Percentiles rank a stretch among this genome's conserved stretches.
Evolutionary conservation across 2,888 invertebrate species (phyloP).

Genomic region (Mayetiola destructor): DNA sequence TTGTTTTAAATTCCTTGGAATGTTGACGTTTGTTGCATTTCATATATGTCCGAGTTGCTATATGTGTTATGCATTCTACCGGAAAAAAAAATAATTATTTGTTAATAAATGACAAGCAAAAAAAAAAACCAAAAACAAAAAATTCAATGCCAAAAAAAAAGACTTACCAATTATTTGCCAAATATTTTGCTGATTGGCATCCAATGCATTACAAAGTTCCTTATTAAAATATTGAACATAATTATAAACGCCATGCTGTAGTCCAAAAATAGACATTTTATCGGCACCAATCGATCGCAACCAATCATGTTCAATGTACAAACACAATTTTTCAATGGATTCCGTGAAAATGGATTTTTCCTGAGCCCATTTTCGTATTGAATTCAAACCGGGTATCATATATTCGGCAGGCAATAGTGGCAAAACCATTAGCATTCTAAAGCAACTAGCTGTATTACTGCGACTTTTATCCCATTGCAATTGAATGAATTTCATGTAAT

Average conservation of each 20-base stretch:
- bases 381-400: conserved; percentile 23
- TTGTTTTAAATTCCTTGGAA: conserved; percentile 11
- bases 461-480: conserved; percentile 22
- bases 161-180: conserved; percentile 22
- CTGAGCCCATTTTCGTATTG: conserved; percentile 24
- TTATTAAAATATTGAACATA: conserved; percentile 23
- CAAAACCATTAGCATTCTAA: conserved; percentile 23
- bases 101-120: not conserved
- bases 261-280: conserved; percentile 26
- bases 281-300: conserved; percentile 22
- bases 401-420: conserved; percentile 25
- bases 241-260: conserved; percentile 22
- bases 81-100: not conserved
- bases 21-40: conserved; percentile 18
- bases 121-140: not conserved
- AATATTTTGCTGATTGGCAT: conserved; percentile 16
- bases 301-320: conserved; percentile 24
- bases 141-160: not conserved
- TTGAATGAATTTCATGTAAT: conserved; percentile 21
- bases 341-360: conserved; percentile 19
- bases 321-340: conserved; percentile 18
- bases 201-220: conserved; percentile 21
- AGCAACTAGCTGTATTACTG: conserved; percentile 22
- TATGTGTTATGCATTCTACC: conserved; percentile 22
- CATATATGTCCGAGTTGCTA: conserved; percentile 22